Percentiles rank a stretch among this genome's conserved stretches.
phyloP scores from a whole-genome alignment of 2,797 vertebrate genomes.

The Mormyrus proboscirostris region DNA sequence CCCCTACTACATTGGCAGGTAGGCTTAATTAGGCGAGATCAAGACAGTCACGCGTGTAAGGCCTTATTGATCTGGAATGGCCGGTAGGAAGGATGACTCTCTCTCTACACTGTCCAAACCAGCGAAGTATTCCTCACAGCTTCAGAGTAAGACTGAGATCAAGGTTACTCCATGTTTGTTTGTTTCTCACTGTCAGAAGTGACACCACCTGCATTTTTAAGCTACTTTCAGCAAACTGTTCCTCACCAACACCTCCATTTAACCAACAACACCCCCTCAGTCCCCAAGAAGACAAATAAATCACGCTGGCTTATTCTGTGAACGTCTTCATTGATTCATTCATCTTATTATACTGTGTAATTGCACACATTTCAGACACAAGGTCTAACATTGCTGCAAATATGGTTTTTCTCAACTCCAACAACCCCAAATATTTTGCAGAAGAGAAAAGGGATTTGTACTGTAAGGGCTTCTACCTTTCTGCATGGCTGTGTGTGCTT shows the following conservation, averaged over 20 bases:
- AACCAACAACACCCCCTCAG: neutral
- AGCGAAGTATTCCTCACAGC: slow-evolving; percentile 19
- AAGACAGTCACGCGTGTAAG: slow-evolving; percentile 53
- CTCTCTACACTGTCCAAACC: neutral
- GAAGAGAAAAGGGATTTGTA: neutral
- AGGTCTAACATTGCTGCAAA: neutral
- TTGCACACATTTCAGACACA: neutral
- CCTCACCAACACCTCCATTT: neutral
- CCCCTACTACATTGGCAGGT: slow-evolving; percentile 49
- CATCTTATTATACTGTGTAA: neutral
- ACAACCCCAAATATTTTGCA: neutral
- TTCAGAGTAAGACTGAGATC: slow-evolving; percentile 20
- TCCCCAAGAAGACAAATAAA: neutral
- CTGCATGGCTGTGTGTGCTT: neutral
- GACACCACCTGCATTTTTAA: neutral
- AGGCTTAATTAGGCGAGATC: slow-evolving; percentile 60
- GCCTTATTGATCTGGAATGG: slow-evolving; percentile 51
- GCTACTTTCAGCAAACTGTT: neutral
- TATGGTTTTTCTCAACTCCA: neutral
- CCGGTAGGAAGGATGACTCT: slow-evolving; percentile 35
- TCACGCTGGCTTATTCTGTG: neutral
- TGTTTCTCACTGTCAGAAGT: neutral
- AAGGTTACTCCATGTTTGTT: slow-evolving; percentile 19
- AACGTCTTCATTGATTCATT: neutral
- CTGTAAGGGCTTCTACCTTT: neutral